Evolutionary conservation across 2,797 vertebrate genomes (phyloP).

Genomic region (Loriculus beryllinus): DNA sequence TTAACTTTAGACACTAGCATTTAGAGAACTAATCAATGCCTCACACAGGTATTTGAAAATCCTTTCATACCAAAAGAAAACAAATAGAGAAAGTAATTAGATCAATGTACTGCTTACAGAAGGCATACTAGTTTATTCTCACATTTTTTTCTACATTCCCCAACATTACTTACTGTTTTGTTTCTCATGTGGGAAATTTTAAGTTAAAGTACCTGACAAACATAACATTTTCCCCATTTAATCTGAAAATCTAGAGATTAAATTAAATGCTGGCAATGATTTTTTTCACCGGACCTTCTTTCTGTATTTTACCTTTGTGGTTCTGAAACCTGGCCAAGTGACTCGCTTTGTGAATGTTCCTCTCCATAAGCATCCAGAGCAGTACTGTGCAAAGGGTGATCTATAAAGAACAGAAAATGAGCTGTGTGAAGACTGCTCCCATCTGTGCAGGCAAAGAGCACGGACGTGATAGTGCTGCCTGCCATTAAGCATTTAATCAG

Average conservation of each 20-base stretch:
- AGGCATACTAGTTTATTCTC: neutral
- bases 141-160: neutral
- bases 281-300: conserved; percentile 14
- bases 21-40: neutral
- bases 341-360: neutral
- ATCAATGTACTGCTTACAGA: neutral
- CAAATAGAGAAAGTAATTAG: neutral
- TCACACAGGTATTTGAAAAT: neutral
- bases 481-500: neutral
- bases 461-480: neutral
- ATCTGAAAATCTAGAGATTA: neutral
- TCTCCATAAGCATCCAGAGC: conserved; percentile 69
- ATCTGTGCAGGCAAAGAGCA: neutral
- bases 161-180: neutral
- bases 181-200: neutral
- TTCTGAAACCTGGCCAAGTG: neutral
- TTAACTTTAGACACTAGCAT: neutral
- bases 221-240: neutral
- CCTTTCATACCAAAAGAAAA: neutral
- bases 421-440: neutral
- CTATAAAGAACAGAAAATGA: conserved; percentile 36
- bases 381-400: conserved; percentile 79
- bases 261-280: neutral
- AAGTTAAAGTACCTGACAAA: neutral
- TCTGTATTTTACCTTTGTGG: neutral